Percentiles rank a stretch among this genome's conserved stretches.
These are phyloP conservation scores for Trissolcus japonicus DNA, from an alignment of 2,888 invertebrate genomes.

Conservation along the genomic window DNA sequence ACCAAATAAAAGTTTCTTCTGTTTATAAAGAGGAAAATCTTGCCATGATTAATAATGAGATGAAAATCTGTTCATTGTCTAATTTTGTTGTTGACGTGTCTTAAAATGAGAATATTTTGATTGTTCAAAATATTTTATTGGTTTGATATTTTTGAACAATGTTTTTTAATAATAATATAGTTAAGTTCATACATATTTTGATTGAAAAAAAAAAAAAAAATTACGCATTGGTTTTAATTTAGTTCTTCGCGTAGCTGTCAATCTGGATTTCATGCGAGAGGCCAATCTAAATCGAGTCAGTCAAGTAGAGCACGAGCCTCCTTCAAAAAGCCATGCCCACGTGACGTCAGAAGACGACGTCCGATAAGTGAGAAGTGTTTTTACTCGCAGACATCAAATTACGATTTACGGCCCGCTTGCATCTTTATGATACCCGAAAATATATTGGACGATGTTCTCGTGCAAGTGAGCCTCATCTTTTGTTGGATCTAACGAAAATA, in stretches of 20 bases:
- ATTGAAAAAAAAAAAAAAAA: neutral
- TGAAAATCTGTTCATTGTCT: neutral
- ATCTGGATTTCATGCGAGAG: slow-evolving; percentile 21
- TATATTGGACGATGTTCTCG: slow-evolving; percentile 60
- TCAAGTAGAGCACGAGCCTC: slow-evolving; percentile 42
- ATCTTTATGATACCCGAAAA: slow-evolving; percentile 60
- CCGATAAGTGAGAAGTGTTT: slow-evolving; percentile 63
- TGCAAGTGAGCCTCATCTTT: neutral
- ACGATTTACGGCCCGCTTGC: slow-evolving; percentile 57
- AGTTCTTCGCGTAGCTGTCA: slow-evolving; percentile 46
- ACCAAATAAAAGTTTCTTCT: slow-evolving; percentile 55
- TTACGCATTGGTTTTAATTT: slow-evolving; percentile 3
- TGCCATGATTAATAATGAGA: slow-evolving; percentile 3
- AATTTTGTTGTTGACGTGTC: neutral
- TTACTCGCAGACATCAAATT: slow-evolving; percentile 62
- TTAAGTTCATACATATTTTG: neutral
- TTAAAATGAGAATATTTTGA: neutral
- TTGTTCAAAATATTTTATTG: no score
- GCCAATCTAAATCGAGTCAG: slow-evolving; percentile 40
- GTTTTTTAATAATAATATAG: no score
- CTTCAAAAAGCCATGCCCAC: slow-evolving; percentile 46
- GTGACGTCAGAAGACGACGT: slow-evolving; percentile 66
- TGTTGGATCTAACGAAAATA: no score
- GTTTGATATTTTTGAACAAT: neutral
- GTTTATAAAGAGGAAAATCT: slow-evolving; percentile 25